Base-by-base conservation (phyloP, 2,888 invertebrate species). In the Trachelus stipa region DNA sequence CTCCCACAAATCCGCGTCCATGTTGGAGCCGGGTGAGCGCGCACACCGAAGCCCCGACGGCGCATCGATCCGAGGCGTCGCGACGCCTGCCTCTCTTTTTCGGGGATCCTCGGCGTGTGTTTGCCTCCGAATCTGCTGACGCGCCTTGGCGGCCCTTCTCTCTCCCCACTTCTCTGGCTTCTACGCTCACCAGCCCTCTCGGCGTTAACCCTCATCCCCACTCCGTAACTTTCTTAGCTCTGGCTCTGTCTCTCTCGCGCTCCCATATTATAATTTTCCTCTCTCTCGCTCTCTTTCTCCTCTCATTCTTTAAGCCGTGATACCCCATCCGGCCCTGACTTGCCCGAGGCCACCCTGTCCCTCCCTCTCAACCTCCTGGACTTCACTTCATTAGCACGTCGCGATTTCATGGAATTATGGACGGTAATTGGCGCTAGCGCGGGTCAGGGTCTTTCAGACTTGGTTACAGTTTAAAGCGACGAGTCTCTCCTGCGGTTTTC, bases 21-120 rank as follows among this genome's bases (percentile, higher is more conserved):
- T 86, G 86, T 87, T 85, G 83, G 86, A 85, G 84, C 81, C 81
- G 85, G 85, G 88, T 88, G 87, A 87, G 87, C 89, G 89, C 87
- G 85, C 87, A 87, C 84, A 33, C 31, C 31, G 31, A 34, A 30
- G 34, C 12, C 71, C 71, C 31, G 31, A 31, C 71, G 31, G 78
- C 78, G 75, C 78, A 78, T 78, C 78, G 78, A 78, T 86, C 84
- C 87, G 86, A 83, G 84, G 85, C 86, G 86, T 85, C 86, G 87
- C 85, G 85, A 82, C 86, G 86, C 83, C 83, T 87, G 84, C 84
- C 86, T 84, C 81, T 83, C 82, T 84, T 85, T 85, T 87, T 87
- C 87, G 85, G 81, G 85, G 82, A 87, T 87, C 82, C 83, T 77
- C 81, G 84, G 83, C 85, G 85, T 85, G 83, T 87, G 84, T 87